A percentile compares a stretch with the other conserved stretches of the same genome.
phyloP scores from a whole-genome alignment of 1,140 invertebrate species.

The Drosophila mojavensis region DNA sequence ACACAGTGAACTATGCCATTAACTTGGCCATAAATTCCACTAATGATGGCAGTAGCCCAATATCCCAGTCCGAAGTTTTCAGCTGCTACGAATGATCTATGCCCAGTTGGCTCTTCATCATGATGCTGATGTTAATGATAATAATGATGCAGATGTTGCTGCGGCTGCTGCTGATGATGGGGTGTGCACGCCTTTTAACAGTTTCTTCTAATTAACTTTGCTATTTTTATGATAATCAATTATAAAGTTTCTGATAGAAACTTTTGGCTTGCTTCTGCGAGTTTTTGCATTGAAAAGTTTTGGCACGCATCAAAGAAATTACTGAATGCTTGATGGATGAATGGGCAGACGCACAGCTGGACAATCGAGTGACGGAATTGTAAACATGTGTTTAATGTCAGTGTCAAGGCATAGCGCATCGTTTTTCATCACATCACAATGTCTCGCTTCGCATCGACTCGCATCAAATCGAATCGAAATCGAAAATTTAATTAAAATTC shows the following conservation, averaged over 20 bases:
- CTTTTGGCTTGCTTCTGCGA: conserved; percentile 52
- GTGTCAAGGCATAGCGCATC: conserved; percentile 29
- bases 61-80: conserved; percentile 12
- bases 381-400: conserved; percentile 65
- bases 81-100: conserved; percentile 49
- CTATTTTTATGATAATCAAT: conserved; percentile 74
- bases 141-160: conserved; percentile 9
- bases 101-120: conserved; percentile 23
- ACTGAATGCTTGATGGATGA: conserved; percentile 46
- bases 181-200: conserved; percentile 13
- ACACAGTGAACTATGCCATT: conserved; percentile 63
- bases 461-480: conserved; percentile 56
- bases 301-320: conserved; percentile 50
- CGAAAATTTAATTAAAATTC: conserved; percentile 47
- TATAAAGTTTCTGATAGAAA: conserved; percentile 64
- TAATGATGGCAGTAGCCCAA: conserved; percentile 52
- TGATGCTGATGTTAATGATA: conserved; percentile 8
- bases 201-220: conserved; percentile 66
- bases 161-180: conserved; percentile 10
- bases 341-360: conserved; percentile 23
- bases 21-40: conserved; percentile 53
- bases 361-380: conserved; percentile 39
- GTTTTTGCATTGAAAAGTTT: conserved; percentile 20
- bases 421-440: background rate
- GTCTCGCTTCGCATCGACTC: conserved; percentile 32